A percentile compares a stretch with the other conserved stretches of the same genome.
These are phyloP conservation scores for Varanus salvator DNA, from an alignment of 2,113 vertebrate genomes.

Conservation along the genomic window DNA sequence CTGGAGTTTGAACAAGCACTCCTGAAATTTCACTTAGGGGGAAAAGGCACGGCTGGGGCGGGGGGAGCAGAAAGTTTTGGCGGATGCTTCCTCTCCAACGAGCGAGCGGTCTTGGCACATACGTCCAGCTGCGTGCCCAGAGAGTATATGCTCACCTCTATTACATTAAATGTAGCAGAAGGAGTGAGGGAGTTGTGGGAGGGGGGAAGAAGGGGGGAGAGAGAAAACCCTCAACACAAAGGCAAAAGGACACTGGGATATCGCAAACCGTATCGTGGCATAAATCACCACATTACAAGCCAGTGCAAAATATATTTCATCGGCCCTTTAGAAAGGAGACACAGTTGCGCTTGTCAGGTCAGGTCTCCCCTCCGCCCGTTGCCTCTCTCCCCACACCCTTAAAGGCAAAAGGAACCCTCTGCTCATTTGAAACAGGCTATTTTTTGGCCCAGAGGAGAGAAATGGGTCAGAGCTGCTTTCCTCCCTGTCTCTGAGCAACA, in stretches of 20 bases:
- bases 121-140: slow-evolving; percentile 47
- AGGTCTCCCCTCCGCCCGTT: slow-evolving; percentile 40
- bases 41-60: neutral
- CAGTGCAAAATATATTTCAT: slow-evolving; percentile 57
- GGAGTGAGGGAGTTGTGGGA: neutral
- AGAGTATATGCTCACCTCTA: slow-evolving; percentile 59
- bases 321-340: slow-evolving; percentile 53
- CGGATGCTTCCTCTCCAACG: slow-evolving; percentile 21
- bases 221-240: slow-evolving; percentile 74
- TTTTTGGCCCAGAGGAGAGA: slow-evolving; percentile 20
- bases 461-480: neutral
- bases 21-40: slow-evolving; percentile 30
- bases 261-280: slow-evolving; percentile 69
- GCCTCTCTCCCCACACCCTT: neutral
- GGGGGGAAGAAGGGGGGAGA: neutral
- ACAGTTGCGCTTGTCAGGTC: slow-evolving; percentile 56
- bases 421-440: slow-evolving; percentile 3
- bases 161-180: slow-evolving; percentile 67
- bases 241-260: slow-evolving; percentile 79
- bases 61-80: slow-evolving; percentile 25
- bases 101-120: slow-evolving; percentile 38
- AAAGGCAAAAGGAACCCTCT: slow-evolving; percentile 46
- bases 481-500: too few relatives aligned
- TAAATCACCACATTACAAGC: slow-evolving; percentile 78
- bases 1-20: slow-evolving; percentile 37